Evolutionary conservation across 2,888 invertebrate genomes (phyloP).

Genomic region (Azorinus chamasolen): DNA sequence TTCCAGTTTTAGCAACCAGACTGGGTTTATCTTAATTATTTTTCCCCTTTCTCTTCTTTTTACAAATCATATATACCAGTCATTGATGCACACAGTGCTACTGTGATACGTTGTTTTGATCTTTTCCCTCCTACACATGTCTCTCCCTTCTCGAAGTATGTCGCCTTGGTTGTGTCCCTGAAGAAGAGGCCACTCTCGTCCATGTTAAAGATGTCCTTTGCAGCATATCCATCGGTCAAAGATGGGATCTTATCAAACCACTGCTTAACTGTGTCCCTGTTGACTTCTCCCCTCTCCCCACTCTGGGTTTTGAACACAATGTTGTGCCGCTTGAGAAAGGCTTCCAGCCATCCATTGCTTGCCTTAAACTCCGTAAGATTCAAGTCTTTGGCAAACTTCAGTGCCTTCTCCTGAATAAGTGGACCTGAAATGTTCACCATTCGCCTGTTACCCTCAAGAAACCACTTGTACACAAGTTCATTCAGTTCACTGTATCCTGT

Average conservation of each 20-base stretch:
- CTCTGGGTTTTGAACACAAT: slow-evolving; percentile 23
- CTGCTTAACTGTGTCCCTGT: slow-evolving; percentile 5
- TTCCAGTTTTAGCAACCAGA: no score
- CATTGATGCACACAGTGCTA: slow-evolving; percentile 46
- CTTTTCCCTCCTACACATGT: slow-evolving; percentile 53
- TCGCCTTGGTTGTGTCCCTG: slow-evolving; percentile 29
- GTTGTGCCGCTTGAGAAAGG: slow-evolving; percentile 24
- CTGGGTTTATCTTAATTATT: no score
- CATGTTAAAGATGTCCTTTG: slow-evolving; percentile 56
- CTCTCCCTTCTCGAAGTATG: slow-evolving; percentile 40
- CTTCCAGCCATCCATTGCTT: slow-evolving; percentile 25
- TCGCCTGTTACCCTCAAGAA: slow-evolving; percentile 21
- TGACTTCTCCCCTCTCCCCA: slow-evolving; percentile 40
- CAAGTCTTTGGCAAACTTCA: slow-evolving; percentile 17
- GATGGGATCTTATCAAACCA: slow-evolving; percentile 32
- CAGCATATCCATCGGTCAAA: slow-evolving; percentile 21
- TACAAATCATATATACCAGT: no score
- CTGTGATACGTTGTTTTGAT: slow-evolving; percentile 51
- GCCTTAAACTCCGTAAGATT: slow-evolving; percentile 8
- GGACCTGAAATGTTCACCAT: slow-evolving; percentile 18
- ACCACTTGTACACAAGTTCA: slow-evolving; percentile 20
- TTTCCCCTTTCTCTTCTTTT: no score
- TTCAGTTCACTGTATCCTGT: slow-evolving; percentile 28
- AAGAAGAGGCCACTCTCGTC: slow-evolving; percentile 63
- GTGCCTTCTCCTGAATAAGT: slow-evolving; percentile 23